Evolutionary conservation across 2,797 vertebrate species (phyloP).

Genomic region (Carcharodon carcharias): DNA sequence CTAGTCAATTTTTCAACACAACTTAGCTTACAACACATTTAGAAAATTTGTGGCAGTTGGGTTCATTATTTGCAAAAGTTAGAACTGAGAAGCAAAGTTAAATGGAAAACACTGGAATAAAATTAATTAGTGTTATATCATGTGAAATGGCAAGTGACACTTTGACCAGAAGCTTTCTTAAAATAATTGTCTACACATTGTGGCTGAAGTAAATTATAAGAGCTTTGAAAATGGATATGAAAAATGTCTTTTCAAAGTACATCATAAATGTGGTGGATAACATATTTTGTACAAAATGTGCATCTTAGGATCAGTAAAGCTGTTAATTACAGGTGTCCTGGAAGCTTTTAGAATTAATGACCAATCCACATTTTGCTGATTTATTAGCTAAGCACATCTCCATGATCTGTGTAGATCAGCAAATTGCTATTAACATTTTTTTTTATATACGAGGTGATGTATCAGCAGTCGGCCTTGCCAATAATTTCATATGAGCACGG

Average conservation of each 20-base stretch:
- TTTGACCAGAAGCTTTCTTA: neutral
- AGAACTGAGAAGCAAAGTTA: neutral
- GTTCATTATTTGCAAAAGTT: neutral
- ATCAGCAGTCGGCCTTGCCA: neutral
- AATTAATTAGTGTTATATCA: neutral
- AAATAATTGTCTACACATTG: neutral
- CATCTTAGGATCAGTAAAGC: conserved; percentile 17
- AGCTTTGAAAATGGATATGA: neutral
- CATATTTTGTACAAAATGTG: neutral
- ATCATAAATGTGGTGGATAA: neutral
- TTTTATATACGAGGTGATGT: neutral
- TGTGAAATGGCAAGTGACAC: neutral
- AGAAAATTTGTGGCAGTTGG: neutral
- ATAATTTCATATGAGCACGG: neutral
- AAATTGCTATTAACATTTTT: neutral
- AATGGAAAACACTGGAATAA: neutral
- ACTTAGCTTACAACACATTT: neutral
- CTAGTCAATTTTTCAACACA: neutral
- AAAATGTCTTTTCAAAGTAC: neutral
- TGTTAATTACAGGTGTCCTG: conserved; percentile 13
- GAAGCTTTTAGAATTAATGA: neutral
- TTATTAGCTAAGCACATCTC: neutral
- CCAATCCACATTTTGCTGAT: neutral
- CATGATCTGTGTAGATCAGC: neutral
- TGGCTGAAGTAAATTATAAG: neutral